A percentile compares a stretch with the other conserved stretches of the same genome.
Evolutionary conservation across 2,113 vertebrate species (phyloP).

Genomic region (Ondatra zibethicus): DNA sequence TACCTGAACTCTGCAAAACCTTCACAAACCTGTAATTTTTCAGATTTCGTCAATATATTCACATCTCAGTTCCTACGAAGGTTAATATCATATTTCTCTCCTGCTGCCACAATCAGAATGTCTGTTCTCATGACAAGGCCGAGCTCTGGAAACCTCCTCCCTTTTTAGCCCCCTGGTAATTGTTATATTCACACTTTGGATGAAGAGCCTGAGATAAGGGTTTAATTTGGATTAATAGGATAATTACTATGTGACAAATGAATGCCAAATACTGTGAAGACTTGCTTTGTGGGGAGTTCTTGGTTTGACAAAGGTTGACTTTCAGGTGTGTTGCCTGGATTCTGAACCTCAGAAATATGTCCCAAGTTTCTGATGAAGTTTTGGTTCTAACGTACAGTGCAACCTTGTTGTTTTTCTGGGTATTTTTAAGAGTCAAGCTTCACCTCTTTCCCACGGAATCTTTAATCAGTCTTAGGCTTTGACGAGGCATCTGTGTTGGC

Average conservation of each 20-base stretch:
- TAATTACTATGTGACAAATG: conserved; percentile 86
- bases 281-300: conserved; percentile 75
- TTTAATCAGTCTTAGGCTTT: not conserved
- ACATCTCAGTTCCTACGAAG: not conserved
- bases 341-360: conserved; percentile 74
- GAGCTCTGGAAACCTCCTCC: conserved; percentile 71
- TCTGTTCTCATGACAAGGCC: conserved; percentile 62
- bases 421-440: not conserved
- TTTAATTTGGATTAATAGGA: conserved; percentile 88
- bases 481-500: not conserved
- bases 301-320: conserved; percentile 82
- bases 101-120: conserved; percentile 60
- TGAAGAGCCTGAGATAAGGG: conserved; percentile 82
- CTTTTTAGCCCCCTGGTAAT: conserved; percentile 67
- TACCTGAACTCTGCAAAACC: not conserved
- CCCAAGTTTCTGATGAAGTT: conserved; percentile 67
- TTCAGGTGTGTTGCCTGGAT: conserved; percentile 74
- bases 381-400: conserved; percentile 56
- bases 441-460: not conserved
- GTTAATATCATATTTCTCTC: conserved; percentile 29
- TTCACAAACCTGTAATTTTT: not conserved
- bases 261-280: conserved; percentile 84
- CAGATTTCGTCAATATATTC: not conserved
- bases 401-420: conserved; percentile 13
- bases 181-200: conserved; percentile 84